These are phyloP conservation scores for Petaurus breviceps DNA, from an alignment of 2,113 vertebrate genomes.

Conservation along the genomic window DNA sequence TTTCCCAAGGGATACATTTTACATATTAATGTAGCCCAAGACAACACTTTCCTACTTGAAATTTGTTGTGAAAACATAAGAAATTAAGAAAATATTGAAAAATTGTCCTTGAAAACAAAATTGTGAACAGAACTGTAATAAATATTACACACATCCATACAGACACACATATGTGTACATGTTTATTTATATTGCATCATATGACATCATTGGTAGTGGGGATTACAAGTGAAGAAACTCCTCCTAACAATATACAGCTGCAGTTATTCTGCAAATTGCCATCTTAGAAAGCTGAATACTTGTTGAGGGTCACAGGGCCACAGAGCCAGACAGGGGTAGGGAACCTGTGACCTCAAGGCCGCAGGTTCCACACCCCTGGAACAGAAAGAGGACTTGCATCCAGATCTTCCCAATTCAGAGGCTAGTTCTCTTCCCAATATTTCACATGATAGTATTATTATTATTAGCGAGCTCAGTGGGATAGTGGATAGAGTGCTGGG, in stretches of 20 bases:
- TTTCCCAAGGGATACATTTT: conserved; percentile 39
- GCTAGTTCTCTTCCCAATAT: not conserved
- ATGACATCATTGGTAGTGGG: not conserved
- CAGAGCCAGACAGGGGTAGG: not conserved
- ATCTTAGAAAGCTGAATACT: not conserved
- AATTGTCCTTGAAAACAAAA: not conserved
- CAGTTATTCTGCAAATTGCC: not conserved
- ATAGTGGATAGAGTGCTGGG: not conserved
- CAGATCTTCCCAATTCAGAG: not conserved
- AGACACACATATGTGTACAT: not conserved
- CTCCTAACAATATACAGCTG: not conserved
- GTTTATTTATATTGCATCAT: not conserved
- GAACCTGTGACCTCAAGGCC: too few relatives aligned
- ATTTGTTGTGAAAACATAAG: conserved; percentile 4
- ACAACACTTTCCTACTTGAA: conserved; percentile 19
- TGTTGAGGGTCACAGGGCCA: not conserved
- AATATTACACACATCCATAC: not conserved
- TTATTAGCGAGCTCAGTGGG: not conserved
- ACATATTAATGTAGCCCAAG: not conserved
- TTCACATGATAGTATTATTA: not conserved
- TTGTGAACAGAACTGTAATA: not conserved
- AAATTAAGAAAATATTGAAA: not conserved
- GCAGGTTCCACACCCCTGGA: too few relatives aligned
- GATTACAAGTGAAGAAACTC: not conserved
- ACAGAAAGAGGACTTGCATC: not conserved